A percentile compares a stretch with the other conserved stretches of the same genome.
phyloP scores from a whole-genome alignment of 2,888 invertebrate species.

The Oscheius sp. region DNA sequence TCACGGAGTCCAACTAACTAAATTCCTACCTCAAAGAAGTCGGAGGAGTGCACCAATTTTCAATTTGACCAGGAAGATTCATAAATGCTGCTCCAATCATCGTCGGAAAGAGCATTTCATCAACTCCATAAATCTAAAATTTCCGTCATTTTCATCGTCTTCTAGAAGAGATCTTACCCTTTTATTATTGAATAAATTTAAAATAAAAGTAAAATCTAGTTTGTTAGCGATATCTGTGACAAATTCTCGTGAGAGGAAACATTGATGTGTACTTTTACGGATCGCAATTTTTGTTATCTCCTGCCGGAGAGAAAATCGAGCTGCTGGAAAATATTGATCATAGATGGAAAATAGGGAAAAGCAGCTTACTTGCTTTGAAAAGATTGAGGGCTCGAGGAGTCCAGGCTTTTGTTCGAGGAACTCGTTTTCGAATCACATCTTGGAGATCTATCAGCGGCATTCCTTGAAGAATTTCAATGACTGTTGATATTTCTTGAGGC shows the following conservation, averaged over 20 bases:
- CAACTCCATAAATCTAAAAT: constrained; percentile 27
- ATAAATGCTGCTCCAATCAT: constrained; percentile 3
- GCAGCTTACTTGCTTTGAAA: not conserved
- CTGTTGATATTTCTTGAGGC: constrained; percentile 20
- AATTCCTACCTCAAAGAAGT: not conserved
- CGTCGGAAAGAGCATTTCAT: constrained; percentile 34
- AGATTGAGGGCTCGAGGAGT: constrained; percentile 19
- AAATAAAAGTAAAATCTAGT: not conserved
- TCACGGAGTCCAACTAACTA: too few species aligned
- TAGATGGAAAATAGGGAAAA: not conserved
- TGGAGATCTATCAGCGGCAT: constrained; percentile 11
- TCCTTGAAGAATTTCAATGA: constrained; percentile 20
- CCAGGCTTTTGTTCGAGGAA: constrained; percentile 9
- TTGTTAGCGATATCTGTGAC: not conserved
- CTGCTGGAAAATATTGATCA: not conserved
- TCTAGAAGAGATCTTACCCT: too few species aligned
- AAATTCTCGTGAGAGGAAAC: constrained; percentile 22
- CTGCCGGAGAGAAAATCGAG: not conserved
- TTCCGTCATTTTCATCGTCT: not conserved
- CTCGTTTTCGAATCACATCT: not conserved
- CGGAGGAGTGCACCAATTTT: constrained; percentile 8
- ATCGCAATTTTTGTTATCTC: constrained; percentile 3
- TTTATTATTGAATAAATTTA: constrained; percentile 15
- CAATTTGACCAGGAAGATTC: constrained; percentile 19
- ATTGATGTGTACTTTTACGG: constrained; percentile 20